Conservation (phyloP, 1,140 invertebrate species). For the Meteorus sp. region DNA sequence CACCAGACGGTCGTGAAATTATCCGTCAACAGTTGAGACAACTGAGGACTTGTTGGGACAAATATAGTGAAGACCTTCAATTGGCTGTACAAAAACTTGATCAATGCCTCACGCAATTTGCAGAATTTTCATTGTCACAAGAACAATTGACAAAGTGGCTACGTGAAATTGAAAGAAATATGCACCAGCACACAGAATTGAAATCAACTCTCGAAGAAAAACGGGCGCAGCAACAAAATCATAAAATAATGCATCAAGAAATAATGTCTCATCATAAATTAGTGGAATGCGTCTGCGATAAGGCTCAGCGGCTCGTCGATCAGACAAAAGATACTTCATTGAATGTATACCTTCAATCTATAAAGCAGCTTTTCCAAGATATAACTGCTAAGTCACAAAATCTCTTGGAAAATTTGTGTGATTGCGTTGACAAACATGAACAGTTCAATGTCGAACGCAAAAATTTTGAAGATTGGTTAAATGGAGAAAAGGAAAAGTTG, state of each 20-base stretch:
- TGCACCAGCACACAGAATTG: slow-evolving; percentile 88
- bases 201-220: slow-evolving; percentile 93
- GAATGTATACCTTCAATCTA: slow-evolving; percentile 84
- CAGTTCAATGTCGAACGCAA: slow-evolving; percentile 73
- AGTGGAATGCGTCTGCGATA: slow-evolving; percentile 89
- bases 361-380: slow-evolving; percentile 85
- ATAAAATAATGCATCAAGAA: slow-evolving; percentile 93
- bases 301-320: slow-evolving; percentile 85
- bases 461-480: slow-evolving; percentile 78
- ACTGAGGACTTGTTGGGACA: slow-evolving; percentile 84
- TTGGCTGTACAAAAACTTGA: slow-evolving; percentile 79
- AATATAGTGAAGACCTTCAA: slow-evolving; percentile 81
- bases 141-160: slow-evolving; percentile 93
- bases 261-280: slow-evolving; percentile 89
- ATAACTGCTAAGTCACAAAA: slow-evolving; percentile 87
- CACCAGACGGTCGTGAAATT: slow-evolving; percentile 89
- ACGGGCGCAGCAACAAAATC: slow-evolving; percentile 89
- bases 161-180: slow-evolving; percentile 85
- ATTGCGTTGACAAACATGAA: slow-evolving; percentile 84
- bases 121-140: slow-evolving; percentile 84
- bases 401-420: slow-evolving; percentile 80
- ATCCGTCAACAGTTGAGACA: slow-evolving; percentile 86
- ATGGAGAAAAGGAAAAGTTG: slow-evolving; percentile 74
- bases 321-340: slow-evolving; percentile 86
- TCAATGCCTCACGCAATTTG: slow-evolving; percentile 84